Conservation (phyloP, 1,140 invertebrate genomes). For the Cydia splendana region DNA sequence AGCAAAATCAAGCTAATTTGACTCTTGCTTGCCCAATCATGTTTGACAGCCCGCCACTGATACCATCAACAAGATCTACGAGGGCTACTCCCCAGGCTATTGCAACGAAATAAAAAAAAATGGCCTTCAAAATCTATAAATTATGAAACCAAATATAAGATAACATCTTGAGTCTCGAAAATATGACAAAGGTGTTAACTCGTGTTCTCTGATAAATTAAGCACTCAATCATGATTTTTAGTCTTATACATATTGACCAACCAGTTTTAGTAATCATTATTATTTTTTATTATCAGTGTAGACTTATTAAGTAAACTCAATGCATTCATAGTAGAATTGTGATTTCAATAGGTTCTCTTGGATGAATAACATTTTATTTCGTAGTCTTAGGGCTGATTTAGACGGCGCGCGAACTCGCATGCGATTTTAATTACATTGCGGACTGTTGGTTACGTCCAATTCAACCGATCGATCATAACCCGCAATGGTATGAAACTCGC, state of each 20-base stretch:
- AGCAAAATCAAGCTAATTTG: neutral
- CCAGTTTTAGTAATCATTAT: conserved; percentile 14
- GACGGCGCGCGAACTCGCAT: too few relatives aligned
- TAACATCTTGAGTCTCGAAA: conserved; percentile 3
- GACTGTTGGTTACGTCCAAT: too few relatives aligned
- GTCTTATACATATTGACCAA: conserved; percentile 18
- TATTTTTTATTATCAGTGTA: neutral
- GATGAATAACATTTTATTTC: conserved; percentile 3
- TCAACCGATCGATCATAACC: too few relatives aligned
- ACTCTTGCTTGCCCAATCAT: neutral
- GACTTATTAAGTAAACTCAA: conserved; percentile 13
- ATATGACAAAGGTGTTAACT: neutral
- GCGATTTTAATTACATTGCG: too few relatives aligned
- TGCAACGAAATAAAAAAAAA: neutral
- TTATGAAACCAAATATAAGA: neutral
- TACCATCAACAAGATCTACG: neutral
- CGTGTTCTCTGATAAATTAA: neutral
- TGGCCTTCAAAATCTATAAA: neutral
- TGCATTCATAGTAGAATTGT: conserved; percentile 11
- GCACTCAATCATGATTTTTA: conserved; percentile 18
- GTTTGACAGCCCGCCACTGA: neutral
- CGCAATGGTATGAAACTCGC: too few relatives aligned
- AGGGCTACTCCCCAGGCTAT: neutral
- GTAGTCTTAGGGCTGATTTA: neutral
- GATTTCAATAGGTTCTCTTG: conserved; percentile 7